Percentiles rank a stretch among this genome's conserved stretches.
Conservation (phyloP, 2,888 invertebrate genomes). For the Polydrusus pterygomalis region DNA sequence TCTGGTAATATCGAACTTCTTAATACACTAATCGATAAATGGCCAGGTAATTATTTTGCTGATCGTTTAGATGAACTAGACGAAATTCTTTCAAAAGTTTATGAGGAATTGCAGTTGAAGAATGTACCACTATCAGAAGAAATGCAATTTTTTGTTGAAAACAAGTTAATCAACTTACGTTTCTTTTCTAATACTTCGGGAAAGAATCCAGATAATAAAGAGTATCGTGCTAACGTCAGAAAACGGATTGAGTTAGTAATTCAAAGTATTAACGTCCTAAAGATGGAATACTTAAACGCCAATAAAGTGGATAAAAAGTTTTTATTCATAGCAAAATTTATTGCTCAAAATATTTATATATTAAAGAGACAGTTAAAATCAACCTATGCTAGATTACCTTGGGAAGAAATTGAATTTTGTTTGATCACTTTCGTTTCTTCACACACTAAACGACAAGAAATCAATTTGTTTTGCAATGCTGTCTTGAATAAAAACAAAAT, state of each 20-base stretch:
- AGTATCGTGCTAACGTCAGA: too few relatives aligned
- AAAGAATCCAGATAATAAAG: not conserved
- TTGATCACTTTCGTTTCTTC: conserved; percentile 3
- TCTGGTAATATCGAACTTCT: too few relatives aligned
- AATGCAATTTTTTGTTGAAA: conserved; percentile 10
- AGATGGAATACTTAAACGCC: too few relatives aligned
- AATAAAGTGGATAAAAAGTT: not conserved
- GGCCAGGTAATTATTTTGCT: conserved; percentile 30
- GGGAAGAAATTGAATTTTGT: conserved; percentile 42
- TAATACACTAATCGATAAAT: conserved; percentile 12
- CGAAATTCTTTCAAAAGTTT: conserved; percentile 21
- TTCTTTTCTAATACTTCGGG: not conserved
- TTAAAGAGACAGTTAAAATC: conserved; percentile 16
- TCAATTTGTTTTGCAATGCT: conserved; percentile 16
- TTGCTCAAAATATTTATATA: conserved; percentile 19
- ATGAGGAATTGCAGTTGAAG: conserved; percentile 23
- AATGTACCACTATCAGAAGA: conserved; percentile 21
- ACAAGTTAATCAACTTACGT: conserved; percentile 14
- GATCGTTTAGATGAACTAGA: conserved; percentile 4
- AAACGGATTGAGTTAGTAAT: too few relatives aligned
- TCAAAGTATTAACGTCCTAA: too few relatives aligned
- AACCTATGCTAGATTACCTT: conserved; percentile 26
- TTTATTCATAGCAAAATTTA: conserved; percentile 24
- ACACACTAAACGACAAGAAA: not conserved
- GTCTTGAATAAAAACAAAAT: conserved; percentile 15